These are phyloP conservation scores for Acronicta leporina DNA, from an alignment of 2,888 invertebrate genomes.

Conservation along the genomic window DNA sequence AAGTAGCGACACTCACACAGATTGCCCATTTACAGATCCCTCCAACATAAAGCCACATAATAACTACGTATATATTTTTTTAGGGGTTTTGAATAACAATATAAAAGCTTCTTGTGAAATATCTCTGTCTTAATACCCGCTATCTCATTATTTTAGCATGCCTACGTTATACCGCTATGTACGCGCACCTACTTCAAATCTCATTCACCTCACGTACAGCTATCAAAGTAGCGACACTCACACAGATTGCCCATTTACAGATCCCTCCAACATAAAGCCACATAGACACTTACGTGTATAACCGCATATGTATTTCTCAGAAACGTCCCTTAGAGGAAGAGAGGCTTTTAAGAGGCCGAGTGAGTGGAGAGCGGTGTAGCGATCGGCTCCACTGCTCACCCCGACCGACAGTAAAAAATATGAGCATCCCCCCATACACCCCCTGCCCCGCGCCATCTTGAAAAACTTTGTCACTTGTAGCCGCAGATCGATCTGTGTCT, in stretches of 20 bases:
- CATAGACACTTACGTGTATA: slow-evolving; percentile 79
- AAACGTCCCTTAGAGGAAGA: slow-evolving; percentile 77
- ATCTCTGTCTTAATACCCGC: too few species aligned
- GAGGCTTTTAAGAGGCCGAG: slow-evolving; percentile 86
- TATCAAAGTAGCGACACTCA: slow-evolving; percentile 59
- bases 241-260: slow-evolving; percentile 69
- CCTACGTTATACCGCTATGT: background rate
- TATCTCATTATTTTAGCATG: background rate
- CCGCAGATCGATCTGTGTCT: slow-evolving; percentile 88
- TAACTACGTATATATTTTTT: slow-evolving; percentile 78
- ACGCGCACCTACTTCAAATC: slow-evolving; percentile 25
- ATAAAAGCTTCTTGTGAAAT: too few species aligned
- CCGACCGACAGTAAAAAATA: slow-evolving; percentile 89
- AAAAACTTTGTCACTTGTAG: slow-evolving; percentile 88
- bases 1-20: slow-evolving; percentile 59
- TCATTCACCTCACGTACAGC: slow-evolving; percentile 53
- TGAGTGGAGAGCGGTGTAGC: slow-evolving; percentile 87
- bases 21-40: slow-evolving; percentile 70
- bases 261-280: slow-evolving; percentile 65
- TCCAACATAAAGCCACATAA: slow-evolving; percentile 69
- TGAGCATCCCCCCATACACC: slow-evolving; percentile 81
- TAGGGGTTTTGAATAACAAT: too few species aligned
- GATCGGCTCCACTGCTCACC: slow-evolving; percentile 88
- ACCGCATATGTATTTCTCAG: slow-evolving; percentile 76
- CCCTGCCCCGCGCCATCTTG: slow-evolving; percentile 83